Conservation (phyloP, 2,888 invertebrate species). For the Hirtodrosophila histrioides region DNA sequence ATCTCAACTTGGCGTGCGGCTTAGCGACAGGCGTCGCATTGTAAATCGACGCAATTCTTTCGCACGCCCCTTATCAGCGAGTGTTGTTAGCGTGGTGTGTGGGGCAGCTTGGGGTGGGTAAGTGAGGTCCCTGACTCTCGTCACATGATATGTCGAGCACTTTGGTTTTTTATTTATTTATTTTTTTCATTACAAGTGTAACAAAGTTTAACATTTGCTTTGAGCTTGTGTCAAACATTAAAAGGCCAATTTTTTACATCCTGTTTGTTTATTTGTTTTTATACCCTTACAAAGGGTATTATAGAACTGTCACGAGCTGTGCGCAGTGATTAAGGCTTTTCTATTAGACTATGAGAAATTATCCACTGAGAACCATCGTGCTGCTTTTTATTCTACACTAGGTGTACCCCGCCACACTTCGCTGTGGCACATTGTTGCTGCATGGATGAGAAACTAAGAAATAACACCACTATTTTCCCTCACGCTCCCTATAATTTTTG, state of each 20-base stretch:
- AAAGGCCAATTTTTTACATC: slow-evolving; percentile 36
- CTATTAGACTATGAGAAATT: too few relatives aligned
- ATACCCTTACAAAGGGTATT: background rate
- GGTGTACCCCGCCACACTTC: too few relatives aligned
- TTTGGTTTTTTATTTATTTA: slow-evolving; percentile 70
- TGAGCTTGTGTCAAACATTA: slow-evolving; percentile 69
- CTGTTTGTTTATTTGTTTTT: slow-evolving; percentile 29
- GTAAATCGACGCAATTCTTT: slow-evolving; percentile 74
- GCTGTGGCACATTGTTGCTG: too few relatives aligned
- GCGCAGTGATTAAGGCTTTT: too few relatives aligned
- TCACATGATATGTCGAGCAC: slow-evolving; percentile 58
- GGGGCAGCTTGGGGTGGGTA: background rate
- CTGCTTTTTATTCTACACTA: too few relatives aligned
- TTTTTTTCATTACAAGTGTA: slow-evolving; percentile 79
- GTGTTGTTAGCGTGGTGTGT: background rate
- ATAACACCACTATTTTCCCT: too few relatives aligned
- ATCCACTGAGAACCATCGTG: too few relatives aligned
- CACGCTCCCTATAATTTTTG: too few relatives aligned
- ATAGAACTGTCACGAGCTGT: too few relatives aligned
- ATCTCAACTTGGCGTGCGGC: slow-evolving; percentile 76
- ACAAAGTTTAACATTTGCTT: slow-evolving; percentile 76
- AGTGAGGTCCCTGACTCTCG: slow-evolving; percentile 9
- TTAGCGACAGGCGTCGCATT: slow-evolving; percentile 71
- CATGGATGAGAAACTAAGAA: too few relatives aligned
- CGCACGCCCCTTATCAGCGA: slow-evolving; percentile 54